Conservation (phyloP, 2,113 vertebrate species). For the Erinaceus europaeus region DNA sequence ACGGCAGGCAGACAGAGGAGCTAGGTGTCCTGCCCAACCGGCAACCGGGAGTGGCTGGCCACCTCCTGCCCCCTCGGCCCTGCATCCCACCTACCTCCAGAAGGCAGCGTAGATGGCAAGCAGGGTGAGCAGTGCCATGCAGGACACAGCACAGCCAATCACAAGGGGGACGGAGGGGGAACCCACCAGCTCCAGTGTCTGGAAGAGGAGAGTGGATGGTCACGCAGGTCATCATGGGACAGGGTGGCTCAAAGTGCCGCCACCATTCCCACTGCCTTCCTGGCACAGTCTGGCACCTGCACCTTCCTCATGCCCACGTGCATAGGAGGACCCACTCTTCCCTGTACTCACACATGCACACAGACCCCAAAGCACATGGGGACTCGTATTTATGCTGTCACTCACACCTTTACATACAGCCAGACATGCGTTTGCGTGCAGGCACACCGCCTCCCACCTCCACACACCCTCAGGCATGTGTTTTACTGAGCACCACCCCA, state of each 20-base stretch:
- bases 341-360: not conserved
- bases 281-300: not conserved
- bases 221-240: not conserved
- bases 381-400: not conserved
- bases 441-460: not conserved
- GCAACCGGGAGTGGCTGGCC: not conserved
- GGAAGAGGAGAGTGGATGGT: not conserved
- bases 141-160: slow-evolving; percentile 97
- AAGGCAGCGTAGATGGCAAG: slow-evolving; percentile 96
- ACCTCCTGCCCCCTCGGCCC: not conserved
- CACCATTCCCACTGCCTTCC: not conserved
- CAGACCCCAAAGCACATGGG: not conserved
- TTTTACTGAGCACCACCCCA: not conserved
- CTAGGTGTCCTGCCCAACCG: not conserved
- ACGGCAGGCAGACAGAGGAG: not conserved
- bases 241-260: not conserved
- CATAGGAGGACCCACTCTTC: not conserved
- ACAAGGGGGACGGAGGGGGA: slow-evolving; percentile 94
- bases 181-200: slow-evolving; percentile 93
- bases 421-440: not conserved
- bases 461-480: not conserved
- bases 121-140: slow-evolving; percentile 94
- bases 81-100: slow-evolving; percentile 89
- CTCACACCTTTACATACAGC: not conserved
- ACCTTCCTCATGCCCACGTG: not conserved